phyloP scores from a whole-genome alignment of 2,888 invertebrate species.

The Leucoptera coffeella region DNA sequence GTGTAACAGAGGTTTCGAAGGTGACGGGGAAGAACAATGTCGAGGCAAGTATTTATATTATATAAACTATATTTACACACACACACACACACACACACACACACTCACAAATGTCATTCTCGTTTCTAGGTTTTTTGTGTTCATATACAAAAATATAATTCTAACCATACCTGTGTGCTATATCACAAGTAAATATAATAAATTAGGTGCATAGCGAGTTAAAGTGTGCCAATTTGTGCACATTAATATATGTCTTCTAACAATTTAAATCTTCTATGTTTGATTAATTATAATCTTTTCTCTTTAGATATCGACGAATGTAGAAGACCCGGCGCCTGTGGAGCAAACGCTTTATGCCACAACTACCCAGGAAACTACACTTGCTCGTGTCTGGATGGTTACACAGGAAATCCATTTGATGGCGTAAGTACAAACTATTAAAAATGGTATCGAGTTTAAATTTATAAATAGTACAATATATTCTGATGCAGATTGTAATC shows the following conservation, averaged over 20 bases:
- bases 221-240: neutral
- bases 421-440: constrained; percentile 20
- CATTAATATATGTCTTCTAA: constrained; percentile 1
- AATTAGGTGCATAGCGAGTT: no score
- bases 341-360: constrained; percentile 71
- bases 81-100: neutral
- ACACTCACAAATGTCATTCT: neutral
- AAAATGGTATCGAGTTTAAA: neutral
- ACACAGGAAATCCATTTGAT: constrained; percentile 70
- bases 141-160: no score
- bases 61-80: constrained; percentile 4
- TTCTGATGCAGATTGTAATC: constrained; percentile 1
- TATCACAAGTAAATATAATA: no score
- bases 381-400: constrained; percentile 78
- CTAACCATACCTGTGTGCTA: no score
- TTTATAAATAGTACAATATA: no score
- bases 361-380: constrained; percentile 85
- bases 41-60: constrained; percentile 46
- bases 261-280: neutral
- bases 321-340: constrained; percentile 72
- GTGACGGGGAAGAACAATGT: constrained; percentile 85
- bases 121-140: neutral
- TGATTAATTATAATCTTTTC: constrained; percentile 3
- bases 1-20: constrained; percentile 85
- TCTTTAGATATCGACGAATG: constrained; percentile 83